Evolutionary conservation across 2,888 invertebrate genomes (phyloP), one percentile per base, ranked within the genome.

Genomic region (Lasius fuliginosus): DNA sequence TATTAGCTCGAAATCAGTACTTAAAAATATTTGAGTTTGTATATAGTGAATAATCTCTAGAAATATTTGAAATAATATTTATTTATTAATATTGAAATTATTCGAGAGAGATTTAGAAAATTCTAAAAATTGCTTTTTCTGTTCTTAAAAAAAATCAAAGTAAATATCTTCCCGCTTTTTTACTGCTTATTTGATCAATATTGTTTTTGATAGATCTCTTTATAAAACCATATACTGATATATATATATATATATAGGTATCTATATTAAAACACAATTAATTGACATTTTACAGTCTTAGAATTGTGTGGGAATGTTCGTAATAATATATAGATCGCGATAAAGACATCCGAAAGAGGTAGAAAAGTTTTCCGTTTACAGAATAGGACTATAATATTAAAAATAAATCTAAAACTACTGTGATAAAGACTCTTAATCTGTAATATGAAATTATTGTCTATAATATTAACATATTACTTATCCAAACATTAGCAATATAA

Each of bases 331-430:
- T 27, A 73, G 27, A 60, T 69, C 30, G n/a, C 49, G 23, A 71
- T 60, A 74, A 46, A 60, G n/a, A 60, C 30, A 64, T 64, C 6
- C 30, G 33, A n/a, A 64, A 64, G 33, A 64, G 15, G 3, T 62
- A 75, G 3, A 18, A 46, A 64, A 64, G 49, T 18, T 2, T 49
- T 30, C 11, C 12, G 11, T 75, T 75, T 18, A 33, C 65, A 75
- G 46, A 75, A n/a, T 74, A 74, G 15, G 12, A 42, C 4, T 6
- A 46, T 64, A 64, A 75, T 73, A 67, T 67, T 85, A 82, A 81
- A 85, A 56, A 84, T 64, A 40, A 83, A 84, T 64, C 67, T 84
- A 84, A 85, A 40, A 33, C 56, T 81, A 81, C 84, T 85, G 84
- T 85, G 85, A 85, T 85, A 85, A 85, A 85, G 46, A 58, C 30